phyloP scores from a whole-genome alignment of 2,888 invertebrate species.

The Sesia bembeciformis region DNA sequence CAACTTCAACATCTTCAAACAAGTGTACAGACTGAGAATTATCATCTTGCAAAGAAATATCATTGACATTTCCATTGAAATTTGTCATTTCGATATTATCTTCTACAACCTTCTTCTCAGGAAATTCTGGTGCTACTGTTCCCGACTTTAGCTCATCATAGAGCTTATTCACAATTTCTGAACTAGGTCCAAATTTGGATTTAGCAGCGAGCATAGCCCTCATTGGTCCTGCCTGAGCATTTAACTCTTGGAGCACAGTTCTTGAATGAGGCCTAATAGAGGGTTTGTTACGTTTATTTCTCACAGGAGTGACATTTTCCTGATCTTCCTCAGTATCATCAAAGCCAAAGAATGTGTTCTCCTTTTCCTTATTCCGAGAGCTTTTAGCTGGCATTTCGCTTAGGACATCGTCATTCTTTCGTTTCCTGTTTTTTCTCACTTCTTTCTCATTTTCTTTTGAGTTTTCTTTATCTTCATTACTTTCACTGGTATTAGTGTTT shows the following conservation, averaged over 20 bases:
- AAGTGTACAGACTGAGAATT: conserved; percentile 50
- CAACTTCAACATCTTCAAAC: conserved; percentile 61
- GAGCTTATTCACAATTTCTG: conserved; percentile 34
- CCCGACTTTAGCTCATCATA: conserved; percentile 42
- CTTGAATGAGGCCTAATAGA: conserved; percentile 30
- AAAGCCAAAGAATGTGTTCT: conserved; percentile 59
- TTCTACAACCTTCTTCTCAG: conserved; percentile 20
- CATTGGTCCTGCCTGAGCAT: conserved; percentile 33
- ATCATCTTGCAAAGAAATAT: conserved; percentile 2
- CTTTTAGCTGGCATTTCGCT: conserved; percentile 15
- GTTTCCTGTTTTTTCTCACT: conserved; percentile 12
- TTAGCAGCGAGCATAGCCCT: conserved; percentile 34
- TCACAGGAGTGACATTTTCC: conserved; percentile 54
- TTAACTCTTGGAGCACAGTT: conserved; percentile 44
- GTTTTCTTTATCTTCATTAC: conserved; percentile 1
- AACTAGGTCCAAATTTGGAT: conserved; percentile 28
- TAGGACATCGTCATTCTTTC: conserved; percentile 11
- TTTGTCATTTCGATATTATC: conserved; percentile 18
- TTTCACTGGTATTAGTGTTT: too few species aligned
- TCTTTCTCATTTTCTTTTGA: conserved; percentile 10
- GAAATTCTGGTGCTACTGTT: conserved; percentile 36
- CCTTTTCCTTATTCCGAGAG: conserved; percentile 18
- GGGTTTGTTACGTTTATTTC: conserved; percentile 23
- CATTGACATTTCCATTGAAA: conserved; percentile 8
- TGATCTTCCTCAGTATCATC: conserved; percentile 53